A percentile compares a stretch with the other conserved stretches of the same genome.
phyloP scores from a whole-genome alignment of 2,113 vertebrate species.

The Lagopus muta region DNA sequence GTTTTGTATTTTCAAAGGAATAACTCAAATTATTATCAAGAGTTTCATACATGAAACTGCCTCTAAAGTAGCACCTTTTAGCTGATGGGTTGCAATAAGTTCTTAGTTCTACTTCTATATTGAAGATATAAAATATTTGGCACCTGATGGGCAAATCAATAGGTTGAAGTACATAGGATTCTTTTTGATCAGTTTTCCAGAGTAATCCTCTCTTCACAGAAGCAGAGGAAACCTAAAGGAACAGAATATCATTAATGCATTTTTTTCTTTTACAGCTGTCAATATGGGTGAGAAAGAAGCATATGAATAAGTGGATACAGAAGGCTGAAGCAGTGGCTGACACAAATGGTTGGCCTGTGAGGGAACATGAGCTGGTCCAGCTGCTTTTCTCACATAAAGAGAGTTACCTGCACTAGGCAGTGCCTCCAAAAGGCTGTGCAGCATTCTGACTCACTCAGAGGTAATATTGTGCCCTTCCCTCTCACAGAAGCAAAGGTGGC shows the following conservation, averaged over 20 bases:
- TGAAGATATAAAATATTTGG: neutral
- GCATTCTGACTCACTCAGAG: neutral
- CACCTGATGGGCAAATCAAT: neutral
- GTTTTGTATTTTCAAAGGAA: neutral
- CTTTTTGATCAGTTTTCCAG: neutral
- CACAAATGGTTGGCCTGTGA: neutral
- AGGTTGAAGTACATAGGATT: neutral
- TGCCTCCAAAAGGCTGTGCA: neutral
- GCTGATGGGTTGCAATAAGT: neutral
- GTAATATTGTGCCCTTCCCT: neutral
- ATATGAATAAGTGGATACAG: constrained; percentile 7
- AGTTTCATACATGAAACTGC: neutral
- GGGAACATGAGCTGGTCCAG: neutral
- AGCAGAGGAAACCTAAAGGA: constrained; percentile 1
- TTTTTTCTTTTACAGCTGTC: neutral
- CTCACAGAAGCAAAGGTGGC: neutral
- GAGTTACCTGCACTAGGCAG: neutral
- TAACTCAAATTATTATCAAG: neutral
- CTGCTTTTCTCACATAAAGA: neutral
- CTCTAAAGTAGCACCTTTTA: neutral
- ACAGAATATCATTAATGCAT: neutral
- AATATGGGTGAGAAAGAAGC: neutral
- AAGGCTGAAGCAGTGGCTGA: neutral
- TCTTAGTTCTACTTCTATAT: neutral
- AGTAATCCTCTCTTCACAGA: neutral